Conservation (phyloP, 2,888 invertebrate species). For the Phalera bucephala region DNA sequence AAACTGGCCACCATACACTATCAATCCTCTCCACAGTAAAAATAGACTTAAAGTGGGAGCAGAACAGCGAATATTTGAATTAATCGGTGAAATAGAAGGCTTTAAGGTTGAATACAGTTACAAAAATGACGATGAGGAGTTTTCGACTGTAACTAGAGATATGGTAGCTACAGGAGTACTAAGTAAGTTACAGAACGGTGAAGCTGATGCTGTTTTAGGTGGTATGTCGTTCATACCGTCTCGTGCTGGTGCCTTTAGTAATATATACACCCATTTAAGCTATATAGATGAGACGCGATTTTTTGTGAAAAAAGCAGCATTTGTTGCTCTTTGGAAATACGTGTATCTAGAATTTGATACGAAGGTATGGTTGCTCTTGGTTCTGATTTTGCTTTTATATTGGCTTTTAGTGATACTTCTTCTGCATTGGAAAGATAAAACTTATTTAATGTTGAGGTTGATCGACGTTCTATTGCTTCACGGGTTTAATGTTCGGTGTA, state of each 20-base stretch:
- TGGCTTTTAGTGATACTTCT: slow-evolving; percentile 25
- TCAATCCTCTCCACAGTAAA: slow-evolving; percentile 25
- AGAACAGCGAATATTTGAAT: slow-evolving; percentile 23
- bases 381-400: slow-evolving; percentile 32
- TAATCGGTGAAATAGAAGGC: slow-evolving; percentile 18
- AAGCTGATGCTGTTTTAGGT: slow-evolving; percentile 35
- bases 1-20: slow-evolving; percentile 50
- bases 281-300: slow-evolving; percentile 41
- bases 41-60: slow-evolving; percentile 13
- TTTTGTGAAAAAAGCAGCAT: slow-evolving; percentile 41
- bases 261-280: slow-evolving; percentile 39
- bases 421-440: slow-evolving; percentile 32
- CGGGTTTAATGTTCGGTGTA: slow-evolving; percentile 26
- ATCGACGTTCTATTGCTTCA: slow-evolving; percentile 41
- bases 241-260: slow-evolving; percentile 36
- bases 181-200: slow-evolving; percentile 24
- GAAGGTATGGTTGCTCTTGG: slow-evolving; percentile 42
- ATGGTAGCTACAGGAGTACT: slow-evolving; percentile 41
- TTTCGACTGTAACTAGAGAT: slow-evolving; percentile 32
- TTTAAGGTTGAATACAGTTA: slow-evolving; percentile 21
- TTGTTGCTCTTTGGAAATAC: slow-evolving; percentile 38
- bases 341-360: slow-evolving; percentile 43
- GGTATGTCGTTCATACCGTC: slow-evolving; percentile 30
- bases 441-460: slow-evolving; percentile 34
- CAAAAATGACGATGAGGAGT: slow-evolving; percentile 20